Conservation (phyloP, 2,797 vertebrate species). For the Semaprochilodus insignis region DNA sequence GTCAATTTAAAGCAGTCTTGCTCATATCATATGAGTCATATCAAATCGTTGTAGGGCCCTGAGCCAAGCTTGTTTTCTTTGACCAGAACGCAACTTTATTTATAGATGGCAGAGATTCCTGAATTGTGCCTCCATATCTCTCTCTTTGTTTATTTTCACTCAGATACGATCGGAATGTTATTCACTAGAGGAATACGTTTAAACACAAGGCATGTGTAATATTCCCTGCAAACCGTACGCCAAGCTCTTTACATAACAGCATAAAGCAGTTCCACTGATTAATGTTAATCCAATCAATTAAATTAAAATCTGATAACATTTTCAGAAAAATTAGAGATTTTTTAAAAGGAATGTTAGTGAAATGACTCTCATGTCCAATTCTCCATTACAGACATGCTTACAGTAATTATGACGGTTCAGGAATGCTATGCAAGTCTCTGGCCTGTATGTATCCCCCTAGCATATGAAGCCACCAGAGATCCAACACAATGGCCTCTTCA, state of each 20-base stretch:
- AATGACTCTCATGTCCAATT: not conserved
- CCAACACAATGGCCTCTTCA: conserved; percentile 49
- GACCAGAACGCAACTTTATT: not conserved
- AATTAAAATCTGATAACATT: not conserved
- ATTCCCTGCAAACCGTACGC: not conserved
- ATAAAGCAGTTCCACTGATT: not conserved
- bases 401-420: conserved; percentile 4
- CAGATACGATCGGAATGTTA: not conserved
- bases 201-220: not conserved
- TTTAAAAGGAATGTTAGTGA: no score
- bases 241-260: not conserved
- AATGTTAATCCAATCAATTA: not conserved
- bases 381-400: conserved; percentile 23
- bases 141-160: not conserved
- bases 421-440: conserved; percentile 21
- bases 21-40: no score
- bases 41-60: not conserved
- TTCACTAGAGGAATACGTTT: not conserved
- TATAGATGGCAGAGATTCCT: not conserved
- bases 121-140: not conserved
- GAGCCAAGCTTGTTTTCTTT: not conserved
- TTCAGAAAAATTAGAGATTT: not conserved
- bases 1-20: not conserved
- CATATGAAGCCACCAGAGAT: conserved; percentile 6
- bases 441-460: conserved; percentile 19